Evolutionary conservation across 2,797 vertebrate genomes (phyloP), one percentile per base, ranked within the genome.

Genomic region (Sternotherus odoratus): DNA sequence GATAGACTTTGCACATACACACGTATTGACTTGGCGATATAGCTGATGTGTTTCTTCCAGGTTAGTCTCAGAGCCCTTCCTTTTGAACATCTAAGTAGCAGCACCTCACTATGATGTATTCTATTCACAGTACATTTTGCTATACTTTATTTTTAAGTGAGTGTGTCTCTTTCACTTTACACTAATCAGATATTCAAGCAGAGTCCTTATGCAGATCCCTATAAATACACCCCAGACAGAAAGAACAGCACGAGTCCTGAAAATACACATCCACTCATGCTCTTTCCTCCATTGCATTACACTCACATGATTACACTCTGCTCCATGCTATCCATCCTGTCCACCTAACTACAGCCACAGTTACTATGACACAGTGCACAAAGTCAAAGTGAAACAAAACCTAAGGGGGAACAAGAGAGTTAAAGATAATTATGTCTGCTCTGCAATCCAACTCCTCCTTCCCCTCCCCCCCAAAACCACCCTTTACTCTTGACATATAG

Each of bases 311-410:
- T 79, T 48, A 26, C 43, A 36, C 36, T 88, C 72, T 3, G 0
- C 21, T 23, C 23, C 66, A 24, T 24, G 23, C 16, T 36, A 72
- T 39, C 36, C 66, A 36, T 36, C 66, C 36, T 19, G 11, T 69
- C 66, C n/a, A 69, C 66, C 33, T 39, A 9, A 43, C 66, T 39
- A 36, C 36, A 39, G 66, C 21, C 12, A 12, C 36, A 72, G 39
- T 23, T 72, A 39, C 36, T 72, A 23, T 43, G 36, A 51, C 39
- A 74, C 66, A 49, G 85, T 43, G 13, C 43, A 79, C 86, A 83
- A 0, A 0, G 33, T 12, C 15, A 39, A 57, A 0, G 1, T 2
- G 63, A 63, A 39, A 69, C 60, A 81, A 49, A 82, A 80, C 91
- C 17, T 5, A 48, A 56, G 80, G 74, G 86, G 46, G 2, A 43